A percentile compares a stretch with the other conserved stretches of the same genome.
Conservation (phyloP, 2,113 vertebrate genomes). For the Zosterops borbonicus region DNA sequence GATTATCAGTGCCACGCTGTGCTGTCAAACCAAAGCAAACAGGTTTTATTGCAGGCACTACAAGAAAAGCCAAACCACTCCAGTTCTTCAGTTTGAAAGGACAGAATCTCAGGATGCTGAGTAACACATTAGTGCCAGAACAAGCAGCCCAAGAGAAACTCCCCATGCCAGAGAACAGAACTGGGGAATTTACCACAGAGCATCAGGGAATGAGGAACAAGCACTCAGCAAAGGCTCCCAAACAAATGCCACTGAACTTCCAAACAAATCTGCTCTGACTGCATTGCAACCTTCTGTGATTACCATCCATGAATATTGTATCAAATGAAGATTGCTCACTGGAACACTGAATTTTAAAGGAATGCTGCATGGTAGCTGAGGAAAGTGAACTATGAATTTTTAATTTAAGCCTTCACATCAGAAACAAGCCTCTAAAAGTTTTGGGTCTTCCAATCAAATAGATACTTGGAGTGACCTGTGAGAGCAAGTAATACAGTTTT, state of each 20-base stretch:
- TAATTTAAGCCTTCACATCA: constrained; percentile 36
- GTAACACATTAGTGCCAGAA: neutral
- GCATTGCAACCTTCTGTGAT: constrained; percentile 44
- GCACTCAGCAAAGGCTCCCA: constrained; percentile 19
- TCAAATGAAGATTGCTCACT: constrained; percentile 35
- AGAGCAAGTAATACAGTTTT: neutral
- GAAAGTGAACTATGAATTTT: constrained; percentile 48
- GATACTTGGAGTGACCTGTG: neutral
- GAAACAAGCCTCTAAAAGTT: neutral
- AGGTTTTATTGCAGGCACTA: neutral
- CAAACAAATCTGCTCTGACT: constrained; percentile 52
- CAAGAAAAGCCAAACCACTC: neutral
- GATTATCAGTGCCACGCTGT: neutral
- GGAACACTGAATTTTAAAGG: constrained; percentile 54
- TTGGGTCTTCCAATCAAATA: neutral
- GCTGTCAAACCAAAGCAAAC: neutral
- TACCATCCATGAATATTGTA: constrained; percentile 60
- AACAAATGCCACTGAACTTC: constrained; percentile 51
- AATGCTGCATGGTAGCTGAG: neutral
- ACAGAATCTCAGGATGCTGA: neutral
- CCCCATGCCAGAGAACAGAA: neutral
- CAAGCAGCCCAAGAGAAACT: neutral
- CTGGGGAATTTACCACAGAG: neutral
- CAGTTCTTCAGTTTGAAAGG: neutral
- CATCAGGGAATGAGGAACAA: neutral